Evolutionary conservation across 92 coral and sea anemone genomes (phyloP).

Genomic region (Umimayanthus kanabou): DNA sequence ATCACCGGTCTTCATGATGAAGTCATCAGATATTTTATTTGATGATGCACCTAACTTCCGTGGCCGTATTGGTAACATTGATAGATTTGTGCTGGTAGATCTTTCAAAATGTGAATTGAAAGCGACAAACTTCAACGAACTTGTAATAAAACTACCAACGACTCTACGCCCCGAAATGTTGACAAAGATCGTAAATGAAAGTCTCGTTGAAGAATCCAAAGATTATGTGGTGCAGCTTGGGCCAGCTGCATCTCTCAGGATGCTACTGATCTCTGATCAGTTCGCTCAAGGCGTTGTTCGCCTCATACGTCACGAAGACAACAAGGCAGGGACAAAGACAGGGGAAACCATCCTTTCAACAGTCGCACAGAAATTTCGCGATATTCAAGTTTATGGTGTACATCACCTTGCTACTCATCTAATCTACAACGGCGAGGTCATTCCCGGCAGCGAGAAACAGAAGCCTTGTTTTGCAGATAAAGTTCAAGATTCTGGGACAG

Average conservation of each 20-base stretch:
- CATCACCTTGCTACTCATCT: conserved; percentile 45
- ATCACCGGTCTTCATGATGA: conserved; percentile 35
- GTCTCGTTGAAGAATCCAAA: conserved; percentile 5
- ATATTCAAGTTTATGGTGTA: conserved; percentile 48
- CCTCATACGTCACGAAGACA: conserved; percentile 61
- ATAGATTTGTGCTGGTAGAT: conserved; percentile 42
- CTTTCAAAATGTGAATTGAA: conserved; percentile 22
- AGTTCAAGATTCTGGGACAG: conserved; percentile 23
- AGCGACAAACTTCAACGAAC: conserved; percentile 45
- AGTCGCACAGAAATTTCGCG: conserved; percentile 35
- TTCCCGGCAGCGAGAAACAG: conserved; percentile 55
- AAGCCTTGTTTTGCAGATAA: conserved; percentile 61
- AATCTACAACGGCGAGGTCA: conserved; percentile 21
- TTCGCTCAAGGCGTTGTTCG: conserved; percentile 65
- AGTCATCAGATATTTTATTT: conserved; percentile 52
- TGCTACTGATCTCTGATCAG: conserved; percentile 38
- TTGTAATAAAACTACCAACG: conserved; percentile 52
- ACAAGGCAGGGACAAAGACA: neutral
- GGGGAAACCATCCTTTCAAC: conserved; percentile 19
- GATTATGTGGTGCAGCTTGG: conserved; percentile 10
- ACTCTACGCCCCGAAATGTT: conserved; percentile 56
- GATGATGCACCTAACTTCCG: conserved; percentile 68
- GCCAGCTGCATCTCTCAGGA: conserved; percentile 36
- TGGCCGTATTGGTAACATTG: conserved; percentile 47
- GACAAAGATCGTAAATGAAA: conserved; percentile 53